Percentiles rank a stretch among this genome's conserved stretches.
These are phyloP conservation scores for Scaeva pyrastri DNA, from an alignment of 2,888 invertebrate genomes.

Conservation along the genomic window DNA sequence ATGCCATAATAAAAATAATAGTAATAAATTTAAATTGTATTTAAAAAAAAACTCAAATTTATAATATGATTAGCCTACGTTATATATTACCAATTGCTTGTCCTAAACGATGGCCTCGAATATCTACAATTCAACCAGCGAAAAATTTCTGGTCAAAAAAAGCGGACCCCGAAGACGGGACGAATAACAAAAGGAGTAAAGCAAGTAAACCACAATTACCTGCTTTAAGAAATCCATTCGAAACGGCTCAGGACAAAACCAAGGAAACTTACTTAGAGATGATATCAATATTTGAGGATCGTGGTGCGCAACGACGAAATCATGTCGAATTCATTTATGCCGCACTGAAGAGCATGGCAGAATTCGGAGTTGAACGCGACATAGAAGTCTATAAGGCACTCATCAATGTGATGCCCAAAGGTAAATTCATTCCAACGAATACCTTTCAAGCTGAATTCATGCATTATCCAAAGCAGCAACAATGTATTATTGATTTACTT, in stretches of 20 bases:
- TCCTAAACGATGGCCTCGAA: slow-evolving; percentile 29
- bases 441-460: slow-evolving; percentile 94
- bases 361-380: slow-evolving; percentile 95
- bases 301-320: slow-evolving; percentile 89
- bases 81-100: slow-evolving; percentile 41
- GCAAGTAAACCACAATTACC: slow-evolving; percentile 77
- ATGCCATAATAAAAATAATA: slow-evolving; percentile 4
- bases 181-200: slow-evolving; percentile 39
- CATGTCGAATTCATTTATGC: slow-evolving; percentile 98
- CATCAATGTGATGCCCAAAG: slow-evolving; percentile 94
- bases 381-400: slow-evolving; percentile 93
- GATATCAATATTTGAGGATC: slow-evolving; percentile 89
- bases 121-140: neutral
- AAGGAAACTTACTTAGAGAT: slow-evolving; percentile 89
- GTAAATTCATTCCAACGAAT: slow-evolving; percentile 92
- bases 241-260: slow-evolving; percentile 79
- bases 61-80: slow-evolving; percentile 49
- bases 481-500: slow-evolving; percentile 93
- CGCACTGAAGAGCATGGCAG: slow-evolving; percentile 94
- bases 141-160: slow-evolving; percentile 65
- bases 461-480: slow-evolving; percentile 98
- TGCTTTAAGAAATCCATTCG: slow-evolving; percentile 80
- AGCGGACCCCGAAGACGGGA: neutral
- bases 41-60: neutral
- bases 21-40: neutral